These are phyloP conservation scores for Hycleus cichorii DNA, from an alignment of 1,140 invertebrate species.

Conservation along the genomic window DNA sequence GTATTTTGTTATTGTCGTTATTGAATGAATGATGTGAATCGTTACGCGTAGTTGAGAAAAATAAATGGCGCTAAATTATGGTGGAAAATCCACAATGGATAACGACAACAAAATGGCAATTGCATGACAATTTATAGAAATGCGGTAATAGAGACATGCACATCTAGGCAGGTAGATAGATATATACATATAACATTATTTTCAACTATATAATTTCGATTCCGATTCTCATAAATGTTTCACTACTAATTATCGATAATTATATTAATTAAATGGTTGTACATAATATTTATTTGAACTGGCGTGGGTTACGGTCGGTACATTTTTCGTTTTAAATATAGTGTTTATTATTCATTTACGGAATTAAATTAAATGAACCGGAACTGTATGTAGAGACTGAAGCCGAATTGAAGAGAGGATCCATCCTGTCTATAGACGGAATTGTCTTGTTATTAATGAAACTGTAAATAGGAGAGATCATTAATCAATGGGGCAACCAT, in stretches of 20 bases:
- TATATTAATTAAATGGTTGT: constrained; percentile 20
- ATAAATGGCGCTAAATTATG: constrained; percentile 4
- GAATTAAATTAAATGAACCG: constrained; percentile 21
- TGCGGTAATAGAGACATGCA: constrained; percentile 24
- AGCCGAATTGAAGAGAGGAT: no score
- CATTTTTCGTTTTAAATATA: constrained; percentile 21
- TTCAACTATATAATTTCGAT: constrained; percentile 24
- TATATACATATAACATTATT: constrained; percentile 8
- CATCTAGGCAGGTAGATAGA: constrained; percentile 18
- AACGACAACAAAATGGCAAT: constrained; percentile 21
- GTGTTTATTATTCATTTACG: constrained; percentile 24
- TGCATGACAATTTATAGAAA: constrained; percentile 23
- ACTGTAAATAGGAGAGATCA: no score
- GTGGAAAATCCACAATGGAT: constrained; percentile 16
- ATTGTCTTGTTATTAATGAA: no score
- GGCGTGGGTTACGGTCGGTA: constrained; percentile 19
- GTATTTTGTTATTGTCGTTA: no score
- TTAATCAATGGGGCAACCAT: no score
- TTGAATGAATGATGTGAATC: constrained; percentile 6
- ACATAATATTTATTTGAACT: constrained; percentile 20
- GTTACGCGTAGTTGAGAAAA: constrained; percentile 13
- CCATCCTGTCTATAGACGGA: no score
- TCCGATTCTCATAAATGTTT: constrained; percentile 31
- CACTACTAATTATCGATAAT: constrained; percentile 22
- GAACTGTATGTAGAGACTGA: constrained; percentile 2